Base-by-base conservation (phyloP, 2,888 invertebrate genomes). In the Melinaea menophilus region DNA sequence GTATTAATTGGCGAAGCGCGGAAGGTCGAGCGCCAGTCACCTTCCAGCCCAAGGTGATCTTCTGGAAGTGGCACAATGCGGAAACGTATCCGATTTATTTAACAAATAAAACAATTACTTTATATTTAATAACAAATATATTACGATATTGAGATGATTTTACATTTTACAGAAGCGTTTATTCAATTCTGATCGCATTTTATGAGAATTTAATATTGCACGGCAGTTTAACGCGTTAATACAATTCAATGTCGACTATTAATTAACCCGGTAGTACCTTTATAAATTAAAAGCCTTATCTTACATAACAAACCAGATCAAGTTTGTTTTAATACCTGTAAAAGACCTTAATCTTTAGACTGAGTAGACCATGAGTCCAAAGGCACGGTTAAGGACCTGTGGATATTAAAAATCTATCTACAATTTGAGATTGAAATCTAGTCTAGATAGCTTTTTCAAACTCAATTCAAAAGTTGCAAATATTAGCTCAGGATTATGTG, bases 41-140 rank as follows among this genome's bases (percentile, higher is more conserved):
- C 71, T 72, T 72, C 69, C 61, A 12, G 37, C 56, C 59, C 70
- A 69, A 71, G 70, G 69, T 62, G 63, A 67, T 55, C 71, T 58
- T 61, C 70, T 51, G 62, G 48, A 57, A 56, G 59, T 62, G 63
- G 61, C 65, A 31, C 48, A 58, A 66, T 59, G 58, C 69, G 70
- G 71, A 72, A 68, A 62, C 60, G 7, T 66, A 62, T 67, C 55
- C 58, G 63, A 54, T 61, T 56, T 34, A 58, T 56, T 65, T 51
- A 41, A 59, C 55, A 47, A 65, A 65, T 56, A 48, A 56, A 58
- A 61, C 46, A 59, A 58, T 58, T 63, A 62, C 61, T 56, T 61
- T 57, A 54, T 31, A 35, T 64, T 67, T 56, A 60, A 55, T 63
- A 65, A 61, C 61, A 45, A 41, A 55, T 60, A n/a, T 11, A 46